Evolutionary conservation across 2,888 invertebrate species (phyloP), one percentile per base, ranked within the genome.

Genomic region (Deroplatys truncata): DNA sequence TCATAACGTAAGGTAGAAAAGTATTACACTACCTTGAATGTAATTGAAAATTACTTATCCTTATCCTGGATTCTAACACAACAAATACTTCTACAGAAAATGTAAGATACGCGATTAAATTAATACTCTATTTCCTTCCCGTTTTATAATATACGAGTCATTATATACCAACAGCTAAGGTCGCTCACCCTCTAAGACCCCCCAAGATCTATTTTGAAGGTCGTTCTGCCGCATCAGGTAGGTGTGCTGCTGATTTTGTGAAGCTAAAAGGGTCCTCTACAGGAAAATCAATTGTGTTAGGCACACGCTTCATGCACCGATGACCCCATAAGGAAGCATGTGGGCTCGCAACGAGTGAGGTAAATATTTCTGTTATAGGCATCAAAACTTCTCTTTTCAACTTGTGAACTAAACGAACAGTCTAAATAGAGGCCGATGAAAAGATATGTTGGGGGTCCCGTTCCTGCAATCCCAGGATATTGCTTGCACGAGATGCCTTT

Each of bases 351-450:
- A 43, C 85, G 85, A 49, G 10, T 49, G 28, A 56, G 35, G 85
- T 85, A 85, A 85, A 85, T 85, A 85, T 85, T 85, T 85, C 85
- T n/a, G 56, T 85, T 43, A 85, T 85, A 43, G 85, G 56, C 49
- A 85, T 85, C 56, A 49, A 16, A n/a, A 43, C 49, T 56, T 85
- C 85, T 72, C 56, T 72, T 72, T 72, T 72, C 56, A 72, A 20
- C 16, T 72, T 72, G 20, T 72, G 56, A 72, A 72, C 56, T 72
- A 72, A 72, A 72, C 20, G 56, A 72, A 72, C 56, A 72, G 56
- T 72, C 56, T 72, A 72, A 72, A 72, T 72, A 72, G 56, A 72
- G 25, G 56, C 56, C 56, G 56, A 72, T 20, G 56, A 56, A 56
- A 56, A 56, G 56, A 56, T 56, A 56, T 4, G 56, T 56, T 56